Evolutionary conservation across 2,888 invertebrate species (phyloP).

Genomic region (Chironomus riparius): DNA sequence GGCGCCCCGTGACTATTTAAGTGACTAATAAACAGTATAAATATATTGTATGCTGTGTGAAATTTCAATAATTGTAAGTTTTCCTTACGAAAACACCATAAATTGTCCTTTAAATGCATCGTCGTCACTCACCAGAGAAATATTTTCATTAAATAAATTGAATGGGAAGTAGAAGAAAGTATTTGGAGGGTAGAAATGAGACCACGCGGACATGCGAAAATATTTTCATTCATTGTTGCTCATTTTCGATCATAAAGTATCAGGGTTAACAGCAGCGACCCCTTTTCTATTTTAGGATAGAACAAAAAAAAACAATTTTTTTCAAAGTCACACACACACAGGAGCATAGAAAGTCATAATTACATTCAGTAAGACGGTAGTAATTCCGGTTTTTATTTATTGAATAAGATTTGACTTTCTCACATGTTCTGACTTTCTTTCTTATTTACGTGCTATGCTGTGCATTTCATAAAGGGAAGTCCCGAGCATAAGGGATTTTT

Average conservation of each 20-base stretch:
- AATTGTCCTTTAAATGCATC: neutral
- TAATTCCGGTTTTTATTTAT: too few species aligned
- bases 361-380: too few species aligned
- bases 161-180: neutral
- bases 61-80: neutral
- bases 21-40: neutral
- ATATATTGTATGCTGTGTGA: neutral
- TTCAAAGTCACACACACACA: too few species aligned
- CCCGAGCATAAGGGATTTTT: neutral
- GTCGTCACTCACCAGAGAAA: neutral
- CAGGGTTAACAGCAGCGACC: too few species aligned
- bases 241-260: neutral
- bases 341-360: too few species aligned
- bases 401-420: neutral
- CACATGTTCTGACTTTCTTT: neutral
- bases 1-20: neutral
- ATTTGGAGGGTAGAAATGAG: neutral
- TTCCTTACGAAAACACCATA: neutral
- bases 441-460: neutral
- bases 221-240: neutral
- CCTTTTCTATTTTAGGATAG: too few species aligned
- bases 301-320: too few species aligned
- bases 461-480: neutral
- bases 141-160: neutral
- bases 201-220: constrained; percentile 9